Evolutionary conservation across 1,140 invertebrate genomes (phyloP).

Genomic region (Rhynchophorus ferrugineus): DNA sequence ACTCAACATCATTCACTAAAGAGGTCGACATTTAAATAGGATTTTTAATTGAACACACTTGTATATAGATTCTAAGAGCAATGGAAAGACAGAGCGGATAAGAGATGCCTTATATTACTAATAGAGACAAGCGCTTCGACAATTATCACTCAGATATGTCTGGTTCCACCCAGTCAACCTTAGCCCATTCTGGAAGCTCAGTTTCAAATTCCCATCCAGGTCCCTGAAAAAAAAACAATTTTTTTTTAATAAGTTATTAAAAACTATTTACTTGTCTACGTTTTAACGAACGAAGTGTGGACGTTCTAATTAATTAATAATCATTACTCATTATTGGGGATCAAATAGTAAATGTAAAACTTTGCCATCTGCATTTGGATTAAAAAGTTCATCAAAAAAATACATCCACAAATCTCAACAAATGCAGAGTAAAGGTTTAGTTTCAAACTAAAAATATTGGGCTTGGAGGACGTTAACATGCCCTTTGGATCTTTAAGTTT

Average conservation of each 20-base stretch:
- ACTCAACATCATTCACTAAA: no score
- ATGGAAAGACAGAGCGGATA: slow-evolving; percentile 36
- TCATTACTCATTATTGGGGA: no score
- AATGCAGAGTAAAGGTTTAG: no score
- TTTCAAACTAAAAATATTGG: no score
- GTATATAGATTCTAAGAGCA: slow-evolving; percentile 25
- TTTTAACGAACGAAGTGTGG: background rate
- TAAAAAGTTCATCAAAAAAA: no score
- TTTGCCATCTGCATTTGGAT: no score
- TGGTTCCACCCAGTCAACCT: slow-evolving; percentile 66
- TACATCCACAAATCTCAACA: no score
- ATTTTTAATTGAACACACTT: slow-evolving; percentile 6
- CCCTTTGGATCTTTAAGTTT: no score
- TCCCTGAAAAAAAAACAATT: slow-evolving; percentile 50
- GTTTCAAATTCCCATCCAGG: slow-evolving; percentile 86
- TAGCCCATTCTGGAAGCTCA: slow-evolving; percentile 79
- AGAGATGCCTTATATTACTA: slow-evolving; percentile 32
- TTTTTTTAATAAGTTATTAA: slow-evolving; percentile 5
- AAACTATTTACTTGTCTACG: background rate
- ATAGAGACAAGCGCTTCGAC: slow-evolving; percentile 13
- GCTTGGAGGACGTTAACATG: no score
- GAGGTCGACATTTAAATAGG: no score
- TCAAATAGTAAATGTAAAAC: no score
- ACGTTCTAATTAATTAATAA: slow-evolving; percentile 1
- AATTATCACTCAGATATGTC: slow-evolving; percentile 40